These are phyloP conservation scores for Hypomesus transpacificus DNA, from an alignment of 2,113 vertebrate species.

Conservation along the genomic window DNA sequence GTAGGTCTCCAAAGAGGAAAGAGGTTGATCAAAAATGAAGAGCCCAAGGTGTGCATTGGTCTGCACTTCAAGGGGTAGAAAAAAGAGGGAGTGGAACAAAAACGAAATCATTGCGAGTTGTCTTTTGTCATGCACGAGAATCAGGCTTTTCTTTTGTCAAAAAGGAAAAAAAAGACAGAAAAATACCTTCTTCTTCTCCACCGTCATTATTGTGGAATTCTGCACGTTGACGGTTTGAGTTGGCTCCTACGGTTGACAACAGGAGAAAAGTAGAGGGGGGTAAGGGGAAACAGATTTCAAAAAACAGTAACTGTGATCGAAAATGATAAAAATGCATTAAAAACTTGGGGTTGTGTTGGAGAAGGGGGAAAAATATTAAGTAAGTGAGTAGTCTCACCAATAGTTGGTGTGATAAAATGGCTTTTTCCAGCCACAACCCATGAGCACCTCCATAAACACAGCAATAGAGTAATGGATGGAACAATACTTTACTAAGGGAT, in stretches of 20 bases:
- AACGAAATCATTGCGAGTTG: conserved; percentile 55
- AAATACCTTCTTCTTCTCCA: conserved; percentile 89
- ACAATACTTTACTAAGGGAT: too few species aligned
- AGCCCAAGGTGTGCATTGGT: conserved; percentile 53
- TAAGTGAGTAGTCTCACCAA: too few species aligned
- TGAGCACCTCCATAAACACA: too few species aligned
- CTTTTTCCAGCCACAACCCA: too few species aligned
- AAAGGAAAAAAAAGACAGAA: conserved; percentile 63
- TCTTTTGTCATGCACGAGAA: conserved; percentile 79
- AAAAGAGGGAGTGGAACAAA: conserved; percentile 8
- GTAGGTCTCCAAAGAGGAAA: conserved; percentile 63
- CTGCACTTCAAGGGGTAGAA: conserved; percentile 45
- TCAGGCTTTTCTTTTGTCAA: conserved; percentile 62
- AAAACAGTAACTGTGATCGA: conserved; percentile 65
- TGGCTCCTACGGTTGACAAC: conserved; percentile 82
- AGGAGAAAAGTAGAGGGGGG: conserved; percentile 76
- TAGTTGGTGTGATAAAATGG: too few species aligned
- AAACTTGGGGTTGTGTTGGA: neutral
- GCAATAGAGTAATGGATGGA: too few species aligned
- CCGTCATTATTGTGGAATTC: conserved; percentile 89
- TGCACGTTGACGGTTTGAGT: conserved; percentile 84
- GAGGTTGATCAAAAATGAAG: conserved; percentile 64
- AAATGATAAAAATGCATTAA: conserved; percentile 18
- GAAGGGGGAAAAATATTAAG: too few species aligned
- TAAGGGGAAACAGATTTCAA: conserved; percentile 75